Percentiles rank a stretch among this genome's conserved stretches.
phyloP scores from a whole-genome alignment of 1,140 invertebrate genomes.

The Lasioglossum baleicum region DNA sequence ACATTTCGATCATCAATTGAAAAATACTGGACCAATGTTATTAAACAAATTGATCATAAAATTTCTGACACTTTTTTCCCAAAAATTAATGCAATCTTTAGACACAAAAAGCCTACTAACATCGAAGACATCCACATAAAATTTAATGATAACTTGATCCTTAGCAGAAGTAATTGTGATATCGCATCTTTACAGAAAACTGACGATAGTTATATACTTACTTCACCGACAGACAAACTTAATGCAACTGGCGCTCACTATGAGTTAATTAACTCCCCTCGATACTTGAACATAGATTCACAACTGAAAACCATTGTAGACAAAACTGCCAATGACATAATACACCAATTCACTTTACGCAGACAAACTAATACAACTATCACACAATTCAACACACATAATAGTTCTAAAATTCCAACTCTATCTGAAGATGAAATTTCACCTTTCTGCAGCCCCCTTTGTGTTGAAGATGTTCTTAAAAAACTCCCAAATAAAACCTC shows the following conservation, averaged over 20 bases:
- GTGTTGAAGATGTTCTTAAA: no score
- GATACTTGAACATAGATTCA: background rate
- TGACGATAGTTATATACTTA: background rate
- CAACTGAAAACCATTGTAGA: background rate
- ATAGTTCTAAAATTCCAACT: no score
- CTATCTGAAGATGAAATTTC: no score
- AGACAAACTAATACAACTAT: no score
- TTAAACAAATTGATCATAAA: no score
- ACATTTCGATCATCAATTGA: background rate
- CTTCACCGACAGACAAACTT: background rate
- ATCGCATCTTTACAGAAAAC: background rate
- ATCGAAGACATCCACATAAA: background rate
- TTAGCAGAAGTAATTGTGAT: background rate
- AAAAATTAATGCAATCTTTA: background rate
- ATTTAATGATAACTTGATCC: fast-evolving
- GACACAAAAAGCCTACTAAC: background rate
- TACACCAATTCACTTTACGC: no score
- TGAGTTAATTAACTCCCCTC: background rate
- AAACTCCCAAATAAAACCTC: no score
- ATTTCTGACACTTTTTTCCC: background rate
- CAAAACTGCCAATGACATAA: no score
- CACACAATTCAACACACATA: no score
- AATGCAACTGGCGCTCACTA: background rate
- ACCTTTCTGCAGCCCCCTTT: no score
- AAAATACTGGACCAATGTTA: background rate